These are phyloP conservation scores for Oceanodroma leucorhoa DNA, from an alignment of 2,797 vertebrate genomes.

Conservation along the genomic window DNA sequence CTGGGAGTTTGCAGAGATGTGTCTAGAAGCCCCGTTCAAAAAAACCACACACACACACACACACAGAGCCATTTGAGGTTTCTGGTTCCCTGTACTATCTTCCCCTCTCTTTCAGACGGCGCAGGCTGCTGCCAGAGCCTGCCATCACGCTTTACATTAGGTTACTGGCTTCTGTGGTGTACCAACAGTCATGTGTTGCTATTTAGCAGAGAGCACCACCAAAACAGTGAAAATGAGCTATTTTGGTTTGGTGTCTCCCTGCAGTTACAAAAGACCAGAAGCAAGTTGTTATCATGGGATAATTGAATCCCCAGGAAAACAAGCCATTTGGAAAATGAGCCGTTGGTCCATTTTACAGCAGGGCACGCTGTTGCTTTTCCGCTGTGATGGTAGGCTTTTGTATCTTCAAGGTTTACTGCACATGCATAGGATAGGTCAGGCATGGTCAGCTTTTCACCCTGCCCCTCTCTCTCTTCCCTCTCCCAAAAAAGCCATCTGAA, in stretches of 20 bases:
- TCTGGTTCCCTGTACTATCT: neutral
- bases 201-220: conserved; percentile 1
- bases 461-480: neutral
- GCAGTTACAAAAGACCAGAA: conserved; percentile 35
- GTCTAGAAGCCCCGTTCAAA: neutral
- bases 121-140: neutral
- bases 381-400: neutral
- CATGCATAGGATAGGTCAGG: neutral
- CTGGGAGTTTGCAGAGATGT: neutral
- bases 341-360: neutral
- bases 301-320: conserved; percentile 18
- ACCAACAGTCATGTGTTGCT: neutral
- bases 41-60: no score
- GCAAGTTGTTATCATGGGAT: neutral
- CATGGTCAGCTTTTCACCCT: neutral
- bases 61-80: neutral
- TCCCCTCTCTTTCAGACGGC: neutral
- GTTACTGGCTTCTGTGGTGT: conserved; percentile 5
- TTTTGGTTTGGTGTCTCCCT: conserved; percentile 40
- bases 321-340: conserved; percentile 32
- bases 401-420: neutral
- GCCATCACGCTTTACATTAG: neutral
- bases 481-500: conserved; percentile 5
- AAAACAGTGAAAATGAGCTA: conserved; percentile 11
- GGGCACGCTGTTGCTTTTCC: neutral